Base-by-base conservation (phyloP, 2,797 vertebrate species). In the Podargus strigoides region DNA sequence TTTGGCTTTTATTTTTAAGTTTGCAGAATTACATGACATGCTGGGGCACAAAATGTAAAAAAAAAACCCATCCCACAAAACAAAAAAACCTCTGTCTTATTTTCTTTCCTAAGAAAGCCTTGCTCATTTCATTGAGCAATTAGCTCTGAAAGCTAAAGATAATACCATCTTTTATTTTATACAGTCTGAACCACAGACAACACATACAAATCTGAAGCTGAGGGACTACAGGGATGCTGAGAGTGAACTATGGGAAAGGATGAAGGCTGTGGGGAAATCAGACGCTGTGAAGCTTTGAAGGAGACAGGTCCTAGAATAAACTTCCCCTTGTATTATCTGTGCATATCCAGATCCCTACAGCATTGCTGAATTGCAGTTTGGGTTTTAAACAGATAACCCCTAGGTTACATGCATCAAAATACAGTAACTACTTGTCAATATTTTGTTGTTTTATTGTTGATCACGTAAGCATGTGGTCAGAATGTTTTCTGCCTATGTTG, bases 261-360 rank as follows among this genome's bases (percentile, higher is more conserved):
- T 73, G 46, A 26, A 66, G 50, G 73, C 87, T 69, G 34, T 3
- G 37, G 73, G 73, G 85, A 94, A 93, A 87, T 91, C 93, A 86
- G 89, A 88, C 19, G 1, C 66, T 86, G 66, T 50, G 91, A 81
- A 87, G 69, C 83, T 95, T 49, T 90, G 89, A 96, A 96, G 96
- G 89, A 86, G 94, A 95, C 94, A 94, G 83, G 46, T 58, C 94
- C 87, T 84, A 96, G 94, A 96, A 96, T 94, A 96, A 96, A 96
- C 95, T 93, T 96, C 95, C 94, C 55, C 76, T 89, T 37, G 73
- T 85, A 81, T 94, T 96, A 94, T 94, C 87, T 62, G 49, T 58
- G 79, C 82, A 55, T 22, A 89, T 62, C 79, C 72, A 80, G 72
- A 85, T 85, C 56, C 75, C 86, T 82, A 47, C 68, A 73, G 69